Percentiles rank a stretch among this genome's conserved stretches.
Conservation (phyloP, 2,113 vertebrate species). For the Noturus placidus region DNA sequence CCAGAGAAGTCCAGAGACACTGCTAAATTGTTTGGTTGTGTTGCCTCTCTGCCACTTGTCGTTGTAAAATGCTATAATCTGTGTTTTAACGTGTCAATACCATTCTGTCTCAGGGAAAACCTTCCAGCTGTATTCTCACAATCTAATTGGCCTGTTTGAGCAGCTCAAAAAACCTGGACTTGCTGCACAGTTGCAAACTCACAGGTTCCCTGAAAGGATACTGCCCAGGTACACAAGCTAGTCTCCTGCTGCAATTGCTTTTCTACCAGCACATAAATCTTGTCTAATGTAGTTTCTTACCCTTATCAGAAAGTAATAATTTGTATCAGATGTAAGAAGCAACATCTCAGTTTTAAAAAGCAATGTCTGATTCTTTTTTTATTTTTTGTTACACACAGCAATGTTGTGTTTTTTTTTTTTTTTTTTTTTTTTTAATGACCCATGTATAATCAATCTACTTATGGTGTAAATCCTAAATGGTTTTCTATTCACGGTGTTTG, state of each 20-base stretch:
- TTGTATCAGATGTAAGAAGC: background rate
- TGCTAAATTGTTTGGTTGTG: background rate
- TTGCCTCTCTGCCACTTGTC: background rate
- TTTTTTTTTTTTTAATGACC: background rate
- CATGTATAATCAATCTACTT: background rate
- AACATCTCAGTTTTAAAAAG: background rate
- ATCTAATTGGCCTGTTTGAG: constrained; percentile 95
- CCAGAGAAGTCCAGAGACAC: constrained; percentile 7
- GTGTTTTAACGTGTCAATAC: background rate
- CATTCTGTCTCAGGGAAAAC: constrained; percentile 82
- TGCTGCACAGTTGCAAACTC: constrained; percentile 94
- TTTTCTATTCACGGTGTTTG: background rate
- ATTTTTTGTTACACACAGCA: background rate
- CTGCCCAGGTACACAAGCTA: constrained; percentile 82
- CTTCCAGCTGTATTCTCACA: constrained; percentile 97
- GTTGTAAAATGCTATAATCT: background rate
- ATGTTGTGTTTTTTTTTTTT: no score
- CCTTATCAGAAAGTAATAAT: background rate
- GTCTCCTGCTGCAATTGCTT: background rate
- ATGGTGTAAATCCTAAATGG: background rate
- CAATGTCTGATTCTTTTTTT: background rate
- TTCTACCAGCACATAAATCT: background rate
- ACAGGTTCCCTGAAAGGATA: constrained; percentile 94
- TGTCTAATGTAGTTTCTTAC: background rate
- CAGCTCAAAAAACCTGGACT: constrained; percentile 96